A percentile compares a stretch with the other conserved stretches of the same genome.
These are phyloP conservation scores for Tenualosa thibaudeaui DNA, from an alignment of 2,797 vertebrate species.

Conservation along the genomic window DNA sequence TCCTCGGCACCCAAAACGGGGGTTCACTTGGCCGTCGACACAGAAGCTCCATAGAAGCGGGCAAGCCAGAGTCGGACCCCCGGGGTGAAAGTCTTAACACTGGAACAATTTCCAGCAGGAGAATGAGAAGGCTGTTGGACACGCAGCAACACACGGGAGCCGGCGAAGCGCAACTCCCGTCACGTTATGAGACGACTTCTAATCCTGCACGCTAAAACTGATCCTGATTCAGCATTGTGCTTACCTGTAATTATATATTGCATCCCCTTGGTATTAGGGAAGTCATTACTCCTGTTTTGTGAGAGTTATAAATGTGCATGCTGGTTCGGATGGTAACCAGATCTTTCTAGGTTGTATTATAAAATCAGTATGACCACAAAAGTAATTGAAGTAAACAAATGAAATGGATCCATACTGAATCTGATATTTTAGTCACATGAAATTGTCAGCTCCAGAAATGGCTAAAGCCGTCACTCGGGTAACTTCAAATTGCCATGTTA, in stretches of 20 bases:
- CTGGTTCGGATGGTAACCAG: background rate
- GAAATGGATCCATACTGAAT: too few species aligned
- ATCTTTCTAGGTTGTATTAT: background rate
- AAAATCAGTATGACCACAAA: background rate
- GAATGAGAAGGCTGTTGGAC: constrained; percentile 69
- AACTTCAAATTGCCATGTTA: too few species aligned
- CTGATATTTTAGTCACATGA: too few species aligned
- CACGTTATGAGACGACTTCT: constrained; percentile 72
- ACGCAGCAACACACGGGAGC: constrained; percentile 30
- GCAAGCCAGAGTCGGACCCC: constrained; percentile 68
- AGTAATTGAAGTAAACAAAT: background rate
- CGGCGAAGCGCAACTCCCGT: constrained; percentile 66
- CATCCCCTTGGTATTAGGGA: constrained; percentile 69
- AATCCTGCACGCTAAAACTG: constrained; percentile 75
- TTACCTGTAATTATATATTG: constrained; percentile 77
- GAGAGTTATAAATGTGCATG: constrained; percentile 65
- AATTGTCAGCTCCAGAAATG: too few species aligned
- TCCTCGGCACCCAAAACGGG: constrained; percentile 71
- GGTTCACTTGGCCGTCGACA: constrained; percentile 75
- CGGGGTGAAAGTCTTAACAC: constrained; percentile 75
- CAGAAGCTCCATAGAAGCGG: constrained; percentile 79
- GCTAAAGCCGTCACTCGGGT: too few species aligned
- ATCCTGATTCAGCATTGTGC: constrained; percentile 71
- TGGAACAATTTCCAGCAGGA: constrained; percentile 70
- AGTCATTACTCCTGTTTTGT: constrained; percentile 65